Conservation (phyloP, 2,888 invertebrate species). For the Branchinecta sandiegonensis region DNA sequence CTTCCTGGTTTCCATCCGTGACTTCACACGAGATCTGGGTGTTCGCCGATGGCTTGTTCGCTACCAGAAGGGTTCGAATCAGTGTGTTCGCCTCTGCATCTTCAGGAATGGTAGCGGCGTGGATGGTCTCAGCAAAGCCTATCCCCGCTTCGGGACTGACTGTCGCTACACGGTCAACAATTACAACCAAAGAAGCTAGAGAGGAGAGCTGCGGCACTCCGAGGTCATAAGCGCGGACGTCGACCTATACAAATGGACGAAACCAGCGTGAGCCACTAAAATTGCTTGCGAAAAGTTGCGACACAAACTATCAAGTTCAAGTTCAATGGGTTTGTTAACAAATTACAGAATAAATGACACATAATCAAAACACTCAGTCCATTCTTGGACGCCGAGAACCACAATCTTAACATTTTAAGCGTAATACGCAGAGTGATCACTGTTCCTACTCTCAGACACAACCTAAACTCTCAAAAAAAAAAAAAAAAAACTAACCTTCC, state of each 20-base stretch:
- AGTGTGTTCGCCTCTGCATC: conserved; percentile 51
- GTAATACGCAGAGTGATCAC: too few species aligned
- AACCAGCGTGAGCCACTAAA: neutral
- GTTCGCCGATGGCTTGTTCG: conserved; percentile 53
- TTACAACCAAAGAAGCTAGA: conserved; percentile 62
- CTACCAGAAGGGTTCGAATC: conserved; percentile 54
- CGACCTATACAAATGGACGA: conserved; percentile 43
- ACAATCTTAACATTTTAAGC: too few species aligned
- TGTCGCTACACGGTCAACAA: conserved; percentile 62
- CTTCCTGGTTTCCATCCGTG: conserved; percentile 56
- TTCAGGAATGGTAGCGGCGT: conserved; percentile 67
- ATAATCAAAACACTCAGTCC: too few species aligned
- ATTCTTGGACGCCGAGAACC: too few species aligned
- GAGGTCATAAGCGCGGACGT: conserved; percentile 69
- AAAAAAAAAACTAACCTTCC: too few species aligned
- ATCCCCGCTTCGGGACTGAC: conserved; percentile 54
- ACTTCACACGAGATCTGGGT: conserved; percentile 61
- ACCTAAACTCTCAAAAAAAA: too few species aligned
- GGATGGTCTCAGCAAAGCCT: conserved; percentile 73
- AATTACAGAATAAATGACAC: too few species aligned
- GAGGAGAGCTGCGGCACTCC: conserved; percentile 71
- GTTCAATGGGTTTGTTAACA: too few species aligned
- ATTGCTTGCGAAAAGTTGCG: neutral
- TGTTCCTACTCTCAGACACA: too few species aligned
- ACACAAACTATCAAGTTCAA: too few species aligned